These are phyloP conservation scores for Parus major DNA, from an alignment of 2,113 vertebrate species.

Conservation along the genomic window DNA sequence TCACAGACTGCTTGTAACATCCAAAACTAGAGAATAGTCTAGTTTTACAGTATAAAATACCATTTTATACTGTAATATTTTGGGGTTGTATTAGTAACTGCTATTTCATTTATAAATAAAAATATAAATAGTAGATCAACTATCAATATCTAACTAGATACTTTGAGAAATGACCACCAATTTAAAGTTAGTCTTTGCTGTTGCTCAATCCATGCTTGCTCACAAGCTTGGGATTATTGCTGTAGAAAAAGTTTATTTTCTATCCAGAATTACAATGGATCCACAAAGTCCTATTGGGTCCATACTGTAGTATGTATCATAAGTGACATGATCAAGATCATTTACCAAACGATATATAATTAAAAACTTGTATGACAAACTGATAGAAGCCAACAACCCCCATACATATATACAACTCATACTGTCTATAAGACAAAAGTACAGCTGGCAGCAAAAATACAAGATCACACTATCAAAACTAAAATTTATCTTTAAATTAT, in stretches of 20 bases:
- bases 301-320: neutral
- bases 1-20: neutral
- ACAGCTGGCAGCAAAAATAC: neutral
- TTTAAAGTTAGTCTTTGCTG: neutral
- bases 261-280: neutral
- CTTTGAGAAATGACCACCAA: neutral
- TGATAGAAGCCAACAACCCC: neutral
- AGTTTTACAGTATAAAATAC: too few species aligned
- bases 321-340: neutral
- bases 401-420: neutral
- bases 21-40: neutral
- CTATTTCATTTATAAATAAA: neutral
- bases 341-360: neutral
- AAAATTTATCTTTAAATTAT: neutral
- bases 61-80: neutral
- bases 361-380: neutral
- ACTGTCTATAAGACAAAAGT: neutral
- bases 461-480: neutral
- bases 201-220: neutral
- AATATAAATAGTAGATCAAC: neutral
- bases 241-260: neutral
- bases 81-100: neutral
- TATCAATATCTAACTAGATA: neutral
- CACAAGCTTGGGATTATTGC: neutral
- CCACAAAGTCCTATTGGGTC: neutral